Base-by-base conservation (phyloP, 2,888 invertebrate genomes). In the Ochropacha duplaris region DNA sequence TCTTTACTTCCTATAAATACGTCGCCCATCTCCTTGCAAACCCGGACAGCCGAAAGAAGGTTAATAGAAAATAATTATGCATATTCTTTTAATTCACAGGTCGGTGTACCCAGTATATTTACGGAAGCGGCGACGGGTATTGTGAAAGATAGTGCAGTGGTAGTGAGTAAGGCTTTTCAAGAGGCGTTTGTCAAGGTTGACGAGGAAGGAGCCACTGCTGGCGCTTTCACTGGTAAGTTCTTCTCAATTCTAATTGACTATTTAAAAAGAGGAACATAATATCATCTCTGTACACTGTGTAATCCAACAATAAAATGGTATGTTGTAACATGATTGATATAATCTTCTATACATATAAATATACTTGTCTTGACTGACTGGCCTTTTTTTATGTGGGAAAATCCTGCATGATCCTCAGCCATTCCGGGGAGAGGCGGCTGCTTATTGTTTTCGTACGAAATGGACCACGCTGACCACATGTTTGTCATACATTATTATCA, bases 181-280 rank as follows among this genome's bases (percentile, higher is more conserved):
- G 96, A 97, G 79, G 95, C 96, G 4, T 96, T 95, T 75, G 94
- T 97, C 66, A 96, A 96, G 74, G 96, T 97, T 0, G 95, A 96
- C 78, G 97, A 97, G 80, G 95, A 96, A 78, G 97, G 97, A 1
- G 95, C 96, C 31, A 97, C 96, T 70, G 96, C 96, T 14, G 95
- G 96, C 50, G 96, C 97, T 28, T 96, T 96, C 36, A 96, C 96
- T 66, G 96, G 85, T 84, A 66, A 63, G 63, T 71, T 19, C 4
- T 44, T 44, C 3, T 8, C 5, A 4, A 36, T 19, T 44, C 2
- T 36, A 36, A 36, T 4, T n/a, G 5, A 5, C n/a, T n/a, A n/a
- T 34, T 14, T 1, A 4, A 34, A 34, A 31, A 31, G 14, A 14
- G 14, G 14, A 14, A 14, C 16, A 2, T 39, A 16, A 39, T 2